Evolutionary conservation across 2,113 vertebrate species (phyloP).

Genomic region (Grammomys surdaster): DNA sequence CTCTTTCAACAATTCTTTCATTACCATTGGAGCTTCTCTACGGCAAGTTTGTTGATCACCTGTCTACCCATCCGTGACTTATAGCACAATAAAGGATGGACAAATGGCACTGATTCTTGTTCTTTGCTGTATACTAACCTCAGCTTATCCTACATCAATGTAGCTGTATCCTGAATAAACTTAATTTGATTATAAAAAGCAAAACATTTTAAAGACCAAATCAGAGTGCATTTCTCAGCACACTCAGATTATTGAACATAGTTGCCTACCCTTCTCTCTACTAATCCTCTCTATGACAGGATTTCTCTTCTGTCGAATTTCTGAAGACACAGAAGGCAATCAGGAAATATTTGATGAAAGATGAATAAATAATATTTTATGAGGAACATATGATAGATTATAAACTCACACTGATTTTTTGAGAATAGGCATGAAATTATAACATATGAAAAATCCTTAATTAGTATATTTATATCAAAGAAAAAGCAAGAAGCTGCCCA

Average conservation of each 20-base stretch:
- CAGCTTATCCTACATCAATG: no score
- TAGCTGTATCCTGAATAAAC: not conserved
- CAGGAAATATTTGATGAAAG: conserved; percentile 15
- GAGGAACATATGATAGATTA: not conserved
- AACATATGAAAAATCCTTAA: conserved; percentile 17
- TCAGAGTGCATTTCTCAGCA: not conserved
- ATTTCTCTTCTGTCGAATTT: not conserved
- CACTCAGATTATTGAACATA: not conserved
- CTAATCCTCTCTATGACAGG: not conserved
- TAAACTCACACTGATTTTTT: not conserved
- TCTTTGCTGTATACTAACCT: not conserved
- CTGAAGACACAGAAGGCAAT: not conserved
- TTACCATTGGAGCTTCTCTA: not conserved
- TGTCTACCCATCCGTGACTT: not conserved
- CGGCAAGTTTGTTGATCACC: not conserved
- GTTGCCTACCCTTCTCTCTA: no score
- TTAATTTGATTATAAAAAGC: not conserved
- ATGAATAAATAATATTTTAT: not conserved
- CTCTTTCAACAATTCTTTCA: not conserved
- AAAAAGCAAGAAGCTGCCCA: conserved; percentile 27
- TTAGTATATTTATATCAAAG: conserved; percentile 14
- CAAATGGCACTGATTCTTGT: not conserved
- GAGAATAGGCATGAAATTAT: not conserved
- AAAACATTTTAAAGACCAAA: not conserved
- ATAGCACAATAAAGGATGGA: not conserved